A percentile compares a stretch with the other conserved stretches of the same genome.
Conservation (phyloP, 2,797 vertebrate genomes). For the Alosa sapidissima region DNA sequence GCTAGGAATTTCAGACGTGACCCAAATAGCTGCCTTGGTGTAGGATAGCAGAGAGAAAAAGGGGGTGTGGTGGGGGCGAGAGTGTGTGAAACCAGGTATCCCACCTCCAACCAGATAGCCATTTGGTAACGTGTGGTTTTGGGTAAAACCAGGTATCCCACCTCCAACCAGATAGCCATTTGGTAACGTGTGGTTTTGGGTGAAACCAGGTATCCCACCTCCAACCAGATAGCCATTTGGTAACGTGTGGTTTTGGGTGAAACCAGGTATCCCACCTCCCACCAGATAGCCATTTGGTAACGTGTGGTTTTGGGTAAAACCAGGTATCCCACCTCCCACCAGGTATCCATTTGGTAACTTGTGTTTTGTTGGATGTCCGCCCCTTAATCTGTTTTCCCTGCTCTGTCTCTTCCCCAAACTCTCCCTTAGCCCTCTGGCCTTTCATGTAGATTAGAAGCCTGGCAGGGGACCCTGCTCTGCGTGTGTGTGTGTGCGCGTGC, state of each 20-base stretch:
- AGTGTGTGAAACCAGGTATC: constrained; percentile 7
- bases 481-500: neutral
- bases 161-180: too few species aligned
- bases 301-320: neutral
- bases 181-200: neutral
- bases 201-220: neutral
- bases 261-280: neutral
- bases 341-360: neutral
- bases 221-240: neutral
- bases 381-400: neutral
- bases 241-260: neutral
- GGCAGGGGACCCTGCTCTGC: neutral
- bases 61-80: neutral
- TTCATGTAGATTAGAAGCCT: neutral
- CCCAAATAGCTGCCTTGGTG: neutral
- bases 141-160: too few species aligned
- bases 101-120: neutral
- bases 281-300: neutral
- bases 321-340: too few species aligned
- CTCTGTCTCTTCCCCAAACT: neutral
- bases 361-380: neutral
- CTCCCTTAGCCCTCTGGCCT: neutral
- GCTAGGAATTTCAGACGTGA: neutral
- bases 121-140: neutral
- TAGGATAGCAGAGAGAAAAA: neutral